Conservation (phyloP, 2,797 vertebrate species). For the Anableps anableps region DNA sequence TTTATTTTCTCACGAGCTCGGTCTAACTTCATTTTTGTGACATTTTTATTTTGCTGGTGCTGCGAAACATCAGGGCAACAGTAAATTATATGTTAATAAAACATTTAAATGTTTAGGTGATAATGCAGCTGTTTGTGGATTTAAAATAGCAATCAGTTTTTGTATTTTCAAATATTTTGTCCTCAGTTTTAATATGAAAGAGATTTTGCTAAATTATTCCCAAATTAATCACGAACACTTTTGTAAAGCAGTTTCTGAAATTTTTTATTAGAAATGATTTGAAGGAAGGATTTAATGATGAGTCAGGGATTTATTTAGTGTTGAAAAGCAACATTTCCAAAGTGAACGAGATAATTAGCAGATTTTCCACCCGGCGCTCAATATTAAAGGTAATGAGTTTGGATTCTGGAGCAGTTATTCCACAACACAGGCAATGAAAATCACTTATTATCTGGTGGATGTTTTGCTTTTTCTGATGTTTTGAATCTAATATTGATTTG, state of each 20-base stretch:
- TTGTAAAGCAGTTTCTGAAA: background rate
- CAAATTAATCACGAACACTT: background rate
- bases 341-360: background rate
- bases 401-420: background rate
- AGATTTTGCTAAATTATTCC: background rate
- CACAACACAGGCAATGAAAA: background rate
- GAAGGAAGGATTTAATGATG: background rate
- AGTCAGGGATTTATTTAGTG: background rate
- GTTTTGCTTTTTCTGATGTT: background rate
- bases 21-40: background rate
- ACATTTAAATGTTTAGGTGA: background rate
- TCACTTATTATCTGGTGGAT: background rate
- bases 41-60: background rate
- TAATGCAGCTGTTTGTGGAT: slow-evolving; percentile 5
- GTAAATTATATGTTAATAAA: background rate
- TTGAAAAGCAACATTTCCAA: background rate
- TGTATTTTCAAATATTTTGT: background rate
- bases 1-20: background rate
- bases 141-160: background rate
- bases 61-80: background rate
- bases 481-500: background rate
- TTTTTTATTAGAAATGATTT: background rate
- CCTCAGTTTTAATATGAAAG: background rate
- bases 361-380: background rate
- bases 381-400: background rate